Evolutionary conservation across 2,888 invertebrate genomes (phyloP).

Genomic region (Neocrepidodera transversa): DNA sequence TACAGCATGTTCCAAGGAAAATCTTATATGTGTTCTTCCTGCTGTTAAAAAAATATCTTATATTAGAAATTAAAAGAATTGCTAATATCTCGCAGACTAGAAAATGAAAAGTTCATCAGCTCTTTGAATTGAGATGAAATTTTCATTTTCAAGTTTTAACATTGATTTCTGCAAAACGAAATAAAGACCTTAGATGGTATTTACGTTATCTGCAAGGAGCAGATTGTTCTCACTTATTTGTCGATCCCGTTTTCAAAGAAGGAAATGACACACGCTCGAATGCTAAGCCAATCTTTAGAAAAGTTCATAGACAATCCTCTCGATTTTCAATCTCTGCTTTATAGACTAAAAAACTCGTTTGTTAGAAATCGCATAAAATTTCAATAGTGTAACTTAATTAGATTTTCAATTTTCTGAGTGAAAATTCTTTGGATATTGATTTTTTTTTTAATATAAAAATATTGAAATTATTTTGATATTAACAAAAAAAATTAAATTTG

Average conservation of each 20-base stretch:
- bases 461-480: too few species aligned
- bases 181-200: constrained; percentile 51
- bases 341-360: background rate
- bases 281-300: background rate
- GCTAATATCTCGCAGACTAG: too few species aligned
- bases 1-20: too few species aligned
- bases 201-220: constrained; percentile 53
- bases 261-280: constrained; percentile 42
- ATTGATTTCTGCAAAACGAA: constrained; percentile 53
- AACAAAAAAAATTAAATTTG: too few species aligned
- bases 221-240: constrained; percentile 53
- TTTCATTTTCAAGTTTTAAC: too few species aligned
- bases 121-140: too few species aligned
- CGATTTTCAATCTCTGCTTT: background rate
- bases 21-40: too few species aligned
- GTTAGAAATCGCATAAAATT: background rate
- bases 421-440: background rate
- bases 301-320: background rate
- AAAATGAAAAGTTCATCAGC: too few species aligned
- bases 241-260: constrained; percentile 41
- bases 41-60: too few species aligned
- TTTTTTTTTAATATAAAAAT: background rate
- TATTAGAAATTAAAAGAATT: too few species aligned
- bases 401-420: background rate
- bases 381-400: background rate